Conservation (phyloP, 2,797 vertebrate genomes). For the Acrossocheilus fasciatus region DNA sequence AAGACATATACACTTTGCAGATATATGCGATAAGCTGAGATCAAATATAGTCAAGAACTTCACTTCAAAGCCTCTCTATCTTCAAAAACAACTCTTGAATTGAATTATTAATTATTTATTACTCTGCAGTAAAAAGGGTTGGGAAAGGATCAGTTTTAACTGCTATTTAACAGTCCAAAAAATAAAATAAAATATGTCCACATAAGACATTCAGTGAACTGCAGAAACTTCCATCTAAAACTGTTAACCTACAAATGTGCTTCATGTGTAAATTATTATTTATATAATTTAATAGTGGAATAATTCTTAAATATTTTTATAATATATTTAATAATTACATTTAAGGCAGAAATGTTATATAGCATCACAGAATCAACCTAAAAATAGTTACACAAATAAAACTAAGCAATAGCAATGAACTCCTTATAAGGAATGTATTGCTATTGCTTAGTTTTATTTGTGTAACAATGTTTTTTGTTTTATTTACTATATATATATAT, state of each 20-base stretch:
- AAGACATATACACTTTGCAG: slow-evolving; percentile 4
- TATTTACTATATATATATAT: no score
- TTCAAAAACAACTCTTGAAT: slow-evolving; percentile 10
- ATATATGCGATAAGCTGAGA: not conserved
- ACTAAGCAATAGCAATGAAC: not conserved
- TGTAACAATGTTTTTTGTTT: not conserved
- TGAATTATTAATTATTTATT: not conserved
- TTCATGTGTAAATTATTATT: not conserved
- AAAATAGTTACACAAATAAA: not conserved
- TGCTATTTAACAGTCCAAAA: not conserved
- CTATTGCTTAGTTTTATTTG: not conserved
- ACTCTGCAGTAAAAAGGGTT: not conserved
- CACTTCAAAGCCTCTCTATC: not conserved
- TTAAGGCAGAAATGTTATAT: not conserved
- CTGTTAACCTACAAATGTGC: not conserved
- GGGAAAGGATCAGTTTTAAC: not conserved
- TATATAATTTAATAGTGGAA: no score
- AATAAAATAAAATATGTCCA: not conserved
- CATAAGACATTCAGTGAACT: not conserved
- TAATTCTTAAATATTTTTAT: not conserved
- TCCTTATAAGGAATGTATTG: not conserved
- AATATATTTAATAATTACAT: not conserved
- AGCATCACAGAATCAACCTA: not conserved
- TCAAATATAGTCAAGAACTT: not conserved
- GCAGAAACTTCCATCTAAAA: not conserved